phyloP scores from a whole-genome alignment of 2,797 vertebrate genomes.

The Tauraco hartlaubi region DNA sequence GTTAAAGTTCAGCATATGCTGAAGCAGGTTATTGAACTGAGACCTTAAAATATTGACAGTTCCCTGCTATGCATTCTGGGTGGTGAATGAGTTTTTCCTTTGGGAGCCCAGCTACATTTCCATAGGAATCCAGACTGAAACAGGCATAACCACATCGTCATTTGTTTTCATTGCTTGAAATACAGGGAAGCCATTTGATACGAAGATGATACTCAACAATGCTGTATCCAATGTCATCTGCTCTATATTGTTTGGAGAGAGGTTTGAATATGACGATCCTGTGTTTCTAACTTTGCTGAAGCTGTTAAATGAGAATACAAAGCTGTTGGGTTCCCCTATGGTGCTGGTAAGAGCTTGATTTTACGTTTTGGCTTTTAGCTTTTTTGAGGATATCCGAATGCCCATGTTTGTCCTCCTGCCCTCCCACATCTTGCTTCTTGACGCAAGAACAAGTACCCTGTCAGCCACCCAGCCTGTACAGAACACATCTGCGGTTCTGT shows the following conservation, averaged over 20 bases:
- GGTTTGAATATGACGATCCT: slow-evolving; percentile 76
- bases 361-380: background rate
- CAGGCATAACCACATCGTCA: rapidly evolving
- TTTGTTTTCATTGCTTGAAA: slow-evolving; percentile 18
- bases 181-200: slow-evolving; percentile 70
- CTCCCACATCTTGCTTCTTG: background rate
- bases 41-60: background rate
- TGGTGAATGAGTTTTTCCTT: background rate
- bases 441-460: background rate
- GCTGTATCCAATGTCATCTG: slow-evolving; percentile 77
- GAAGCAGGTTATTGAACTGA: background rate
- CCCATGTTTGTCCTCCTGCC: background rate
- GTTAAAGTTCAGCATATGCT: background rate
- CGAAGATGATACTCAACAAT: slow-evolving; percentile 62
- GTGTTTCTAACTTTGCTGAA: slow-evolving; percentile 63
- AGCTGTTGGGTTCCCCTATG: slow-evolving; percentile 65
- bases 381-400: rapidly evolving
- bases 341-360: slow-evolving; percentile 65
- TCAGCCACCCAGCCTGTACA: background rate
- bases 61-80: background rate
- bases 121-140: background rate
- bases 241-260: slow-evolving; percentile 76
- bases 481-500: background rate
- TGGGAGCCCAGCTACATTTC: background rate
- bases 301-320: slow-evolving; percentile 71